A percentile compares a stretch with the other conserved stretches of the same genome.
phyloP scores from a whole-genome alignment of 2,113 vertebrate species.

The Orientallactaga bullata region DNA sequence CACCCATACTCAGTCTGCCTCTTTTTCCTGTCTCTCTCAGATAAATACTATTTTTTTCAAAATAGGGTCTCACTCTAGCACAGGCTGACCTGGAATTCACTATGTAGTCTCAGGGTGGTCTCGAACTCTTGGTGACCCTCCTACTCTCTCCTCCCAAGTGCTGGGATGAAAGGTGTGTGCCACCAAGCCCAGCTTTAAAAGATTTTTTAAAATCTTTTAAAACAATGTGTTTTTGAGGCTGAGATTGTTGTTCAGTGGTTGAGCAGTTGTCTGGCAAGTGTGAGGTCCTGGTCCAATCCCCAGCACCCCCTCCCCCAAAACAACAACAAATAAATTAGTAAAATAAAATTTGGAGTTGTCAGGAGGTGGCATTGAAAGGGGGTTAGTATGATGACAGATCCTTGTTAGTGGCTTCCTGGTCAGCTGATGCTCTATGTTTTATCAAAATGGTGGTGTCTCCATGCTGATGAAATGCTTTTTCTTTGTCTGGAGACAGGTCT shows the following conservation, averaged over 20 bases:
- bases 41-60: too few species aligned
- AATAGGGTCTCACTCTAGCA: too few species aligned
- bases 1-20: too few species aligned
- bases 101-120: too few species aligned
- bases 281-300: background rate
- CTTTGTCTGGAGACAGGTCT: background rate
- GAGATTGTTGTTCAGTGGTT: background rate
- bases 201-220: background rate
- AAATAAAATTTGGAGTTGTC: background rate
- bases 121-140: too few species aligned
- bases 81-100: too few species aligned
- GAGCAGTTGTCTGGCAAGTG: background rate
- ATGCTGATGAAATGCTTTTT: background rate
- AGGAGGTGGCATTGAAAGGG: background rate
- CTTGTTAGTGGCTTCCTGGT: background rate
- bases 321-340: background rate
- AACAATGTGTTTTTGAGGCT: background rate
- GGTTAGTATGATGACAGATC: background rate
- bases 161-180: too few species aligned
- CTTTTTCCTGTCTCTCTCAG: too few species aligned
- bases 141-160: too few species aligned
- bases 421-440: background rate
- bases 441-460: background rate
- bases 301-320: background rate
- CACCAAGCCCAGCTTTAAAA: too few species aligned